These are phyloP conservation scores for Hylomyscus alleni DNA, from an alignment of 2,797 vertebrate species.

Conservation along the genomic window DNA sequence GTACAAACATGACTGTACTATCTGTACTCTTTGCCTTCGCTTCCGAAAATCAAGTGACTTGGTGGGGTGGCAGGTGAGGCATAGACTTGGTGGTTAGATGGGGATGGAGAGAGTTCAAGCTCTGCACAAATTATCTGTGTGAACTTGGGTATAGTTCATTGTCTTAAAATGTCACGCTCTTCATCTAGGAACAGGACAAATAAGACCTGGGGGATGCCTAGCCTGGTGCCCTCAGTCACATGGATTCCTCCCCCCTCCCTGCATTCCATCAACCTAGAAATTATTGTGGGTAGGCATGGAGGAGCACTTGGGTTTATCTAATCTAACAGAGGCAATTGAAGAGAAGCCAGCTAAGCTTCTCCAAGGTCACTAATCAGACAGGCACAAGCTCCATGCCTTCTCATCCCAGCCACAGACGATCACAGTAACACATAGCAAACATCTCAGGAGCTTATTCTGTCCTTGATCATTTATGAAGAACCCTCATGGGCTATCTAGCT, in stretches of 20 bases:
- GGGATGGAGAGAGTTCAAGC: neutral
- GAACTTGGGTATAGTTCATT: neutral
- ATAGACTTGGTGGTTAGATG: neutral
- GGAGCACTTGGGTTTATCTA: neutral
- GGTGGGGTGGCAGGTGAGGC: fast-evolving
- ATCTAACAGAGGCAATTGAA: neutral
- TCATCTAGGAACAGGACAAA: neutral
- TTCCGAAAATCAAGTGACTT: neutral
- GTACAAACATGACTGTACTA: neutral
- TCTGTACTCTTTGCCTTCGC: neutral
- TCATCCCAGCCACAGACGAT: neutral
- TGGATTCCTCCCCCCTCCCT: no score
- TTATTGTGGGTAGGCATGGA: neutral
- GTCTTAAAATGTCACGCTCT: neutral
- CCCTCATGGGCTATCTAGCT: neutral
- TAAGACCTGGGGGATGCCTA: neutral
- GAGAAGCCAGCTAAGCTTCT: neutral
- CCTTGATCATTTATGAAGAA: neutral
- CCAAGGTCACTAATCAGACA: neutral
- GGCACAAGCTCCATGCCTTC: neutral
- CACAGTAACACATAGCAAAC: neutral
- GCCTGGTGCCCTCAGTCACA: neutral
- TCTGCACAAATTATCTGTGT: neutral
- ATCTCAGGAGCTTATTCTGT: neutral
- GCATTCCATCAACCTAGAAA: no score